A percentile compares a stretch with the other conserved stretches of the same genome.
Evolutionary conservation across 2,113 vertebrate species (phyloP).

Genomic region (Semicossyphus pulcher): DNA sequence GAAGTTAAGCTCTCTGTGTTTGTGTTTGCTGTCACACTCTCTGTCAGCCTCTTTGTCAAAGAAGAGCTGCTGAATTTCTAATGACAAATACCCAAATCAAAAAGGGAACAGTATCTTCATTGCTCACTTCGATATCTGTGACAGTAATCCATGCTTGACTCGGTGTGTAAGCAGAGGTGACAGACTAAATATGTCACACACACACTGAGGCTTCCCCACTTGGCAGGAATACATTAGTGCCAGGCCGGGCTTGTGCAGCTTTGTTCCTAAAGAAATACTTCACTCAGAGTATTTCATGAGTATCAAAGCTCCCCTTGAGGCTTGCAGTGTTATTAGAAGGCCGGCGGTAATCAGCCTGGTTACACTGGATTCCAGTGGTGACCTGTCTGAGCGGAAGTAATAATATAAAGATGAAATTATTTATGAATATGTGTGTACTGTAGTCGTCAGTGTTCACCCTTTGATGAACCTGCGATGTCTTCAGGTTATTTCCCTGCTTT

Average conservation of each 20-base stretch:
- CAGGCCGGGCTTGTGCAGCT: too few relatives aligned
- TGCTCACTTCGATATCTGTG: background rate
- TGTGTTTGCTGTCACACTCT: slow-evolving; percentile 2
- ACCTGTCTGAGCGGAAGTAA: background rate
- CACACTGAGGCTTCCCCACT: too few relatives aligned
- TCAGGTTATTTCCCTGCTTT: background rate
- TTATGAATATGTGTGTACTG: background rate
- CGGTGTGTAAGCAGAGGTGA: background rate
- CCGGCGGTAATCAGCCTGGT: background rate
- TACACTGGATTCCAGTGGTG: background rate
- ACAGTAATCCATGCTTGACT: slow-evolving; percentile 13
- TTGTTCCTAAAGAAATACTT: background rate
- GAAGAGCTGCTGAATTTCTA: background rate
- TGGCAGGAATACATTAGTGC: too few relatives aligned
- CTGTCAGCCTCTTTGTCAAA: background rate
- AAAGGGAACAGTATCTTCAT: background rate
- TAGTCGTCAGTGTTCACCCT: background rate
- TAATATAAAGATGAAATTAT: background rate
- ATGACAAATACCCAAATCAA: background rate
- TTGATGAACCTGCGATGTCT: background rate
- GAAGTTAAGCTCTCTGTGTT: background rate
- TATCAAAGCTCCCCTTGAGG: background rate
- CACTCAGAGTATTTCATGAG: background rate
- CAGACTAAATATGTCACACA: background rate
- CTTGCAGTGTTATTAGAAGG: background rate